Percentiles rank a stretch among this genome's conserved stretches.
phyloP scores from a whole-genome alignment of 2,113 vertebrate species.

The Polypterus bichir region DNA sequence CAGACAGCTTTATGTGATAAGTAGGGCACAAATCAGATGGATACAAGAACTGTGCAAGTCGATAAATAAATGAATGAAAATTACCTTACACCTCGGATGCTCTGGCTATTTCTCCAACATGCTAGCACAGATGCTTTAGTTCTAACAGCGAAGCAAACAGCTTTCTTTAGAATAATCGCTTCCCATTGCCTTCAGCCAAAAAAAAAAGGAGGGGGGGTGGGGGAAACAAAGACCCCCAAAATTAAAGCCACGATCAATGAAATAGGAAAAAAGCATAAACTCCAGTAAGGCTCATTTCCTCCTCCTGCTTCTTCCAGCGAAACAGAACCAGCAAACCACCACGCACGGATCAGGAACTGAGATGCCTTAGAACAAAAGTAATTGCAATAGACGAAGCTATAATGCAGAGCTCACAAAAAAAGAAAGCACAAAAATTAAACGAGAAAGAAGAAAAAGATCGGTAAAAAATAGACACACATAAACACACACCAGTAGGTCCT shows the following conservation, averaged over 20 bases:
- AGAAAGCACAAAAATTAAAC: constrained; percentile 19
- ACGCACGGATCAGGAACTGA: too few relatives aligned
- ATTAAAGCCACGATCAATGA: constrained; percentile 11
- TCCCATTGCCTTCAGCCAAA: constrained; percentile 80
- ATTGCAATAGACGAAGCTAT: constrained; percentile 37
- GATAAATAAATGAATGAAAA: background rate
- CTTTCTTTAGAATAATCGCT: constrained; percentile 67
- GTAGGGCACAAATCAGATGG: too few relatives aligned
- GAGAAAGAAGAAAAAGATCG: background rate
- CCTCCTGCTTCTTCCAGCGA: constrained; percentile 43
- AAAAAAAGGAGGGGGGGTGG: constrained; percentile 50
- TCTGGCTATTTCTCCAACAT: constrained; percentile 89
- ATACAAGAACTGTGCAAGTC: too few relatives aligned
- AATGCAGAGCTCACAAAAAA: constrained; percentile 34
- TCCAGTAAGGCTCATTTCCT: constrained; percentile 53
- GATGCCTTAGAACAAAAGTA: background rate
- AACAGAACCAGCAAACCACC: constrained; percentile 18
- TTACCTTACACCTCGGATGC: constrained; percentile 97
- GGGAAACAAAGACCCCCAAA: constrained; percentile 15
- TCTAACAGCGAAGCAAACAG: constrained; percentile 44
- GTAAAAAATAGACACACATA: background rate
- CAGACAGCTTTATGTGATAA: constrained; percentile 11
- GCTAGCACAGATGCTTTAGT: constrained; percentile 72
- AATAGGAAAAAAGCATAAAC: constrained; percentile 44
- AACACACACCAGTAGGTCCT: background rate